Base-by-base conservation (phyloP, 2,888 invertebrate genomes). In the Pardosa pseudoannulata region DNA sequence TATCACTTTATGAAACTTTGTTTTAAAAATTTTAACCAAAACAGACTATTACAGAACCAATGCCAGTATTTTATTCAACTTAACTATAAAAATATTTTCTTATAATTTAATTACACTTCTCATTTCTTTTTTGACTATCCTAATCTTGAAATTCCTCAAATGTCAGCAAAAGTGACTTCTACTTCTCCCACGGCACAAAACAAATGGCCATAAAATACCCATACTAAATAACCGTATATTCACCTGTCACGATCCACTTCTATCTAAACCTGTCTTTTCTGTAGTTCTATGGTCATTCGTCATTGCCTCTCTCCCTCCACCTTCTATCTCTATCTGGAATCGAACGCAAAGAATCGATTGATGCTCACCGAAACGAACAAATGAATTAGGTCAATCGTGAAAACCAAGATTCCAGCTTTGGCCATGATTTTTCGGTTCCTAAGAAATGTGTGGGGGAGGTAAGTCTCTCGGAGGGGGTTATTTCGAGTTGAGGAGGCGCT, bases 371-470 rank as follows among this genome's bases (percentile, higher is more conserved):
- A 65, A 80, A 80, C 80, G 73, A 28, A 80, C 80, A 73, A 80
- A 80, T 73, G 80, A 80, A 80, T 80, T 72, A 80, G 80, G 80
- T 80, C 80, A 80, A 39, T 46, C 65, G 50, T 73, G 73, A 80
- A 72, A 72, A 65, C 67, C 65, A 65, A 76, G 23, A 41, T 32
- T 46, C 9, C 72, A 32, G 23, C 23, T 62, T 62, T 46, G 27
- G 70, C 41, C 70, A 41, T 16, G 70, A 70, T 70, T 70, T 70
- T 28, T n/a, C 32, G 6, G 28, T 5, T 6, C n/a, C n/a, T 16
- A 23, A 67, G 67, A 67, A 32, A 67, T 32, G 23, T 19, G 32
- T 1, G 32, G 67, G 67, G 6, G 67, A 67, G 16, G 67, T n/a
- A 19, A 28, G 1, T 16, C 11, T 13, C 1, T 9, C 9, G 19